Conservation (phyloP, 2,888 invertebrate genomes). For the Scaptomyza parva region DNA sequence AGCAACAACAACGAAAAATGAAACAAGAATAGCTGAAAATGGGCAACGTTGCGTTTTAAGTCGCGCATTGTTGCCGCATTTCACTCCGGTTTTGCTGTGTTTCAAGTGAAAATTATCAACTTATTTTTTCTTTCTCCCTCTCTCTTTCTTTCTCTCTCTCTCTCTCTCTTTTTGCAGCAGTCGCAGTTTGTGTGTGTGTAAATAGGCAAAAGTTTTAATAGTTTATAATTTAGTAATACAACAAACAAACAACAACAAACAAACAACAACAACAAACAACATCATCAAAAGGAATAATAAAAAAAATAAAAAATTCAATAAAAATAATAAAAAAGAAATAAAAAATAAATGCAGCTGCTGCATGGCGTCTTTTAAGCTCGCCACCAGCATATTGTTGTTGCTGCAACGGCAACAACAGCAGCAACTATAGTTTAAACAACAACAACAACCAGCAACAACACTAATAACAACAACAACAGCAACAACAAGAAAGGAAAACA, state of each 20-base stretch:
- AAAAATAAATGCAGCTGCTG: conserved; percentile 24
- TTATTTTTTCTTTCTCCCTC: neutral
- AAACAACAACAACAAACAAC: neutral
- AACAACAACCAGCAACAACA: conserved; percentile 24
- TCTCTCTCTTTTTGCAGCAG: conserved; percentile 35
- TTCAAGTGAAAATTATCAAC: neutral
- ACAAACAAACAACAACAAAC: conserved; percentile 23
- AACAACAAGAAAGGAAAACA: conserved; percentile 8
- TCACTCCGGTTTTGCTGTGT: conserved; percentile 10
- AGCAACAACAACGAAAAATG: conserved; percentile 11
- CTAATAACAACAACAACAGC: conserved; percentile 26
- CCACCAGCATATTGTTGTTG: conserved; percentile 41
- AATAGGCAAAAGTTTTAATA: conserved; percentile 46
- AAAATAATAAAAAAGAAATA: conserved; percentile 4
- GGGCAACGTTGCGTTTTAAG: conserved; percentile 40
- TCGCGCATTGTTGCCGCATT: conserved; percentile 43
- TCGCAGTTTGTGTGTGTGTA: conserved; percentile 49
- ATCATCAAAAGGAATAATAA: neutral
- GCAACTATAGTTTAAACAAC: conserved; percentile 24
- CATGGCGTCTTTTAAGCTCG: conserved; percentile 43
- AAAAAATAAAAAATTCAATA: conserved; percentile 6
- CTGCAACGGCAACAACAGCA: conserved; percentile 32
- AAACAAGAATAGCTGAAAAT: conserved; percentile 22
- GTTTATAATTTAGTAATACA: conserved; percentile 32
- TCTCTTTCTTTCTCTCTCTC: conserved; percentile 1